Conservation (phyloP, 2,797 vertebrate genomes). For the Merluccius polli region DNA sequence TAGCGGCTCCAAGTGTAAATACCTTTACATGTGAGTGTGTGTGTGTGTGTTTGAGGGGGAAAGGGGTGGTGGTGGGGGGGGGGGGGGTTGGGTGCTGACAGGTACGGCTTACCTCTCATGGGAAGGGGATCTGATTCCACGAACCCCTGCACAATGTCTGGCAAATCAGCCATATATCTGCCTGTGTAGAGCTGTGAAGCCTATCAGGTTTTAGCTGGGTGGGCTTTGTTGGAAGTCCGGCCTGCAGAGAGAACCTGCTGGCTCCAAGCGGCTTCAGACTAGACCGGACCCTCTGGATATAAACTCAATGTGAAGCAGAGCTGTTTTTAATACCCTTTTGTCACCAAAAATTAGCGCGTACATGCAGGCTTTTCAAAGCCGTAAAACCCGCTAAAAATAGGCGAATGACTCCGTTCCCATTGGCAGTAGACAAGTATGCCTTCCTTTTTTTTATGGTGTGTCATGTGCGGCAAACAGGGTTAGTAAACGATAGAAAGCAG, state of each 20-base stretch:
- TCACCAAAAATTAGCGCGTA: too few relatives aligned
- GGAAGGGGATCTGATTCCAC: slow-evolving; percentile 31
- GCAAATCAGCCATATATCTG: slow-evolving; percentile 38
- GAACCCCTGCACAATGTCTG: slow-evolving; percentile 26
- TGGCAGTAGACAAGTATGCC: too few relatives aligned
- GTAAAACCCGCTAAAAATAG: too few relatives aligned
- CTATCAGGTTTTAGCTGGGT: slow-evolving; percentile 44
- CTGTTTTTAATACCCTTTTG: too few relatives aligned
- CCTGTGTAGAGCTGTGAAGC: slow-evolving; percentile 17
- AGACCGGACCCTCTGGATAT: background rate
- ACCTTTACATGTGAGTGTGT: slow-evolving; percentile 5
- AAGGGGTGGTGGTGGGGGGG: background rate
- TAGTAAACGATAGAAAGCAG: too few relatives aligned
- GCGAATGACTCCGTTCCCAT: too few relatives aligned
- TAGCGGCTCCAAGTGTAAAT: background rate
- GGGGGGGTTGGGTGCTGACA: slow-evolving; percentile 20
- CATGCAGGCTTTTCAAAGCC: too few relatives aligned
- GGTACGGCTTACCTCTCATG: slow-evolving; percentile 19
- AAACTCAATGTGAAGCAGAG: too few relatives aligned
- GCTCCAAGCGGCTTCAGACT: background rate
- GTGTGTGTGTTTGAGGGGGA: background rate
- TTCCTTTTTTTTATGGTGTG: too few relatives aligned
- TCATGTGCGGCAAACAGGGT: too few relatives aligned
- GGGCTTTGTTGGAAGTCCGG: background rate
- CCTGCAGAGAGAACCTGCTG: slow-evolving; percentile 12